Evolutionary conservation across 2,113 vertebrate genomes (phyloP).

Genomic region (Trogon melanurus): DNA sequence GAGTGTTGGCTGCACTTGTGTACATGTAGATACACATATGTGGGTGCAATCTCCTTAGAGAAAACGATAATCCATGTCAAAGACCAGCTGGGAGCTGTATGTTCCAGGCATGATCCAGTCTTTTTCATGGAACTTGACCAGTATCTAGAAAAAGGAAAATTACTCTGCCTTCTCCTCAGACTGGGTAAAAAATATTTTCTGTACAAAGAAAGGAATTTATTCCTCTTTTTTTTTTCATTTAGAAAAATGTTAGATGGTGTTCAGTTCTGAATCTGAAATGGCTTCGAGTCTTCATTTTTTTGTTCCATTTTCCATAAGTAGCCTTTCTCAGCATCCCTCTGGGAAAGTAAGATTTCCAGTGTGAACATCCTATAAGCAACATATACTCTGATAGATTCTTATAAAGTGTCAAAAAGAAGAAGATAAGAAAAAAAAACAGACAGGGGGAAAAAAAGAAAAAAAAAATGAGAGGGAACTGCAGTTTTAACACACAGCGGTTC

Average conservation of each 20-base stretch:
- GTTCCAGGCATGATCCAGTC: background rate
- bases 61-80: background rate
- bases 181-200: background rate
- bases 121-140: background rate
- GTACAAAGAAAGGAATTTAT: background rate
- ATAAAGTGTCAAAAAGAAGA: background rate
- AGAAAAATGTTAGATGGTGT: background rate
- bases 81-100: background rate
- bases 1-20: rapidly evolving
- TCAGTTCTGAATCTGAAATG: background rate
- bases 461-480: no score
- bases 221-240: background rate
- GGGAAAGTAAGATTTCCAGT: background rate
- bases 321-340: background rate
- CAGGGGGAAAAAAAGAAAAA: no score
- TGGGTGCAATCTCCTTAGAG: no score
- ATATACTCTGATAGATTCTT: background rate
- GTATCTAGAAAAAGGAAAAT: background rate
- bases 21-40: background rate
- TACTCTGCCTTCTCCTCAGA: background rate
- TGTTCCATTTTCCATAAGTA: background rate
- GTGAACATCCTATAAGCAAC: background rate
- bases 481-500: background rate
- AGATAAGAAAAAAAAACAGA: background rate
- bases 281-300: background rate